These are phyloP conservation scores for Caenorhabditis uteleia DNA, from an alignment of 2,888 invertebrate genomes.

Conservation along the genomic window DNA sequence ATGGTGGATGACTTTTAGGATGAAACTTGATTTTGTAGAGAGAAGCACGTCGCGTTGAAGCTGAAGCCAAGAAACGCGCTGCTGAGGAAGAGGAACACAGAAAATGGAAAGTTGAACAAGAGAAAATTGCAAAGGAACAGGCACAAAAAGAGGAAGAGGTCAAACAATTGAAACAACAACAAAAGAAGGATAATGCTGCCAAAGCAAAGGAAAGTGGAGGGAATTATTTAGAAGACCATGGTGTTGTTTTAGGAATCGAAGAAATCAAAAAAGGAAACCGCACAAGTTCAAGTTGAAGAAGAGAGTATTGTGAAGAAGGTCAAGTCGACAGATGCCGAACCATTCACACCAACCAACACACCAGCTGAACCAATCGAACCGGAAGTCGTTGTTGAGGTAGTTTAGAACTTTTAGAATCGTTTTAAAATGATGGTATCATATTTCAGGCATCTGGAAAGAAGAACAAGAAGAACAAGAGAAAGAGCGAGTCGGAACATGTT, in stretches of 20 bases:
- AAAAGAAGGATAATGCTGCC: conserved; percentile 31
- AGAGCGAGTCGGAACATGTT: conserved; percentile 20
- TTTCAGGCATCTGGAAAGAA: no score
- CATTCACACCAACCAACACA: conserved; percentile 22
- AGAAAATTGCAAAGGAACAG: conserved; percentile 25
- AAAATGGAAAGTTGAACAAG: conserved; percentile 41
- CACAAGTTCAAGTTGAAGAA: conserved; percentile 23
- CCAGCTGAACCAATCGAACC: conserved; percentile 32
- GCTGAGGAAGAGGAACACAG: conserved; percentile 36
- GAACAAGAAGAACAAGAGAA: conserved; percentile 25
- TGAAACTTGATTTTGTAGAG: background rate
- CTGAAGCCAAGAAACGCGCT: conserved; percentile 38
- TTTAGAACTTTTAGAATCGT: no score
- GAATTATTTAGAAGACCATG: conserved; percentile 9
- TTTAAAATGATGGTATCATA: no score
- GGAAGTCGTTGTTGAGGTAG: no score
- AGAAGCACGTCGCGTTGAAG: conserved; percentile 26
- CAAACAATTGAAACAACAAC: conserved; percentile 31
- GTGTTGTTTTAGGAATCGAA: no score
- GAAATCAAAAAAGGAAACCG: conserved; percentile 5
- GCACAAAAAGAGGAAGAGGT: conserved; percentile 34
- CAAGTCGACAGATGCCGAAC: background rate
- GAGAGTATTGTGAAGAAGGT: conserved; percentile 28
- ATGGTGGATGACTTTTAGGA: background rate
- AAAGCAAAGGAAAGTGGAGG: conserved; percentile 15